Base-by-base conservation (phyloP, 2,113 vertebrate genomes). In the Ornithorhynchus anatinus region DNA sequence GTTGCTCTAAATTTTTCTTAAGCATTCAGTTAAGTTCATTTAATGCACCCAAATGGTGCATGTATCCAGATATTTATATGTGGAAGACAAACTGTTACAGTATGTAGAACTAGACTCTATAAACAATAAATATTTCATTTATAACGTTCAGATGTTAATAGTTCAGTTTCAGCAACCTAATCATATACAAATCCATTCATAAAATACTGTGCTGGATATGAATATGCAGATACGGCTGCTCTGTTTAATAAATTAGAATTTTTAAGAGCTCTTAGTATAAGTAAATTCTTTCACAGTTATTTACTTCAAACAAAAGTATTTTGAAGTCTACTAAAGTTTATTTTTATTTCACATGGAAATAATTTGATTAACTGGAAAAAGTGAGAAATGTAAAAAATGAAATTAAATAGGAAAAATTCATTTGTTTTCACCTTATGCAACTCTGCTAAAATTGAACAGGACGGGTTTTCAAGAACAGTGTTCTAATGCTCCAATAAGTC, bases 281-380 rank as follows among this genome's bases (percentile, higher is more conserved):
- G 39, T 68, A 79, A 81, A 87, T 84, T 50, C 36, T 79, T 89
- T 80, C 68, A 73, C 22, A 58, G 37, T 70, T 82, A 59, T 75
- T 90, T 87, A 81, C 59, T 81, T 73, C 38, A 72, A 84, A 63
- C 47, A 77, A 82, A 75, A 75, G 52, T 67, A 59, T 84, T 82
- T 72, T 73, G 43, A 76, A 83, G 32, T 35, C 56, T 60, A 81
- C 45, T 35, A 83, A 88, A 82, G 16, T 3, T 31, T 82, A 78
- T 75, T 82, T 60, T 85, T 71, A 68, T 85, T 87, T 89, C 71
- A 25, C 64, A 22, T 70, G 67, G 72, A 86, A 82, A 88, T 73
- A 85, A 87, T 79, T 33, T 79, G 61, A 88, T 79, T 85, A 82
- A 8, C 4, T 79, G 80, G 72, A 86, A 77, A 48, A 83, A 42